A percentile compares a stretch with the other conserved stretches of the same genome.
These are phyloP conservation scores for Menura novaehollandiae DNA, from an alignment of 2,113 vertebrate species.

Conservation along the genomic window DNA sequence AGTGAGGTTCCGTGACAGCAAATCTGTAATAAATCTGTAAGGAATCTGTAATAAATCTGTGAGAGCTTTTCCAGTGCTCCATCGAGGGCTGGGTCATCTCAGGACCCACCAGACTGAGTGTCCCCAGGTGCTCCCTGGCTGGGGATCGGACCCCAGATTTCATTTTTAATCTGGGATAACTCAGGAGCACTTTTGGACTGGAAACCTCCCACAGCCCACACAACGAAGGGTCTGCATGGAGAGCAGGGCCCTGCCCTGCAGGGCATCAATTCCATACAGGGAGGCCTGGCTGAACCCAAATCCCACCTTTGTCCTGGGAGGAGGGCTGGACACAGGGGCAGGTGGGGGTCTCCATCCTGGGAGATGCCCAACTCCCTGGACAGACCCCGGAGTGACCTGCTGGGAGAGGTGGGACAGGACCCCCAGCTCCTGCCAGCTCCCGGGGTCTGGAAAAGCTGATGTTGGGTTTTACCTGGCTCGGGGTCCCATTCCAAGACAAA, in stretches of 20 bases:
- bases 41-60: background rate
- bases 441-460: accelerated
- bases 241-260: background rate
- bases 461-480: accelerated
- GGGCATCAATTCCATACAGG: accelerated
- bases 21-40: background rate
- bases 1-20: background rate
- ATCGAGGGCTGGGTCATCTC: background rate
- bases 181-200: background rate
- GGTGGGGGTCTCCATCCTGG: background rate
- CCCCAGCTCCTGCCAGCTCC: background rate
- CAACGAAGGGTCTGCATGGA: accelerated
- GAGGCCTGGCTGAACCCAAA: background rate
- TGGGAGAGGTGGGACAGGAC: background rate
- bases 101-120: background rate
- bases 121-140: background rate
- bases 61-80: accelerated
- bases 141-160: background rate
- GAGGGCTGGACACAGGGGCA: accelerated
- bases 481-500: background rate
- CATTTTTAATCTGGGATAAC: too few relatives aligned
- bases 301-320: accelerated
- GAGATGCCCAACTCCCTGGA: background rate
- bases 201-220: background rate
- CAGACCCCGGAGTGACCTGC: accelerated